Base-by-base conservation (phyloP, 2,888 invertebrate genomes). In the Hyles lineata region DNA sequence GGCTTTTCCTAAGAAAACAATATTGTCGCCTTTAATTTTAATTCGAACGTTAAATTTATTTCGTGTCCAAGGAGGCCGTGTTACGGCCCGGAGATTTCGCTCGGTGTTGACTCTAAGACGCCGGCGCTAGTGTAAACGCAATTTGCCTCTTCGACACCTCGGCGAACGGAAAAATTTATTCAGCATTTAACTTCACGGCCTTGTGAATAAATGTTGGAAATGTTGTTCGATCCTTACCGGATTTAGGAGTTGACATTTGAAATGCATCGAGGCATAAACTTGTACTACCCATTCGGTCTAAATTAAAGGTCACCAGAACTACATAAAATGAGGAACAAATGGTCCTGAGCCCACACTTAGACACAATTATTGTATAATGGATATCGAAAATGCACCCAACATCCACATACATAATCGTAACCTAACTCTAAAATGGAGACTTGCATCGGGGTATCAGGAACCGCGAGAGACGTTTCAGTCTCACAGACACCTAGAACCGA, bases 61-160 rank as follows among this genome's bases (percentile, higher is more conserved):
- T 55, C 70, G 59, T 67, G 67, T 67, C 67, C 67, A 23, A 67
- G 63, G 50, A 35, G 62, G 32, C 62, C 23, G 17, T 43, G 43
- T 5, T 21, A 43, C 35, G 15, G 43, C 21, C 23, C n/a, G 32
- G 61, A 73, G 73, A 78, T 76, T 76, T 77, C 76, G 71, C 74
- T 55, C 69, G 23, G n/a, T 85, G 83, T 86, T 86, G 85, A 86
- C 85, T 82, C 76, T 80, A 75, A 77, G 83, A 81, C 79, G 80
- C 78, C 83, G 77, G 80, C 82, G 82, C 80, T 76, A 76, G 78
- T 74, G 84, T 83, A 86, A 85, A 87, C 85, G 86, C 83, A 85
- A 86, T 87, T 87, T 87, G 83, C 86, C 85, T 87, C 78, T 79
- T 76, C 80, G 78, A 83, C 85, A 85, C 84, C 83, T 86, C 81